These are phyloP conservation scores for Lamproptera curius DNA, from an alignment of 2,888 invertebrate species.

Conservation along the genomic window DNA sequence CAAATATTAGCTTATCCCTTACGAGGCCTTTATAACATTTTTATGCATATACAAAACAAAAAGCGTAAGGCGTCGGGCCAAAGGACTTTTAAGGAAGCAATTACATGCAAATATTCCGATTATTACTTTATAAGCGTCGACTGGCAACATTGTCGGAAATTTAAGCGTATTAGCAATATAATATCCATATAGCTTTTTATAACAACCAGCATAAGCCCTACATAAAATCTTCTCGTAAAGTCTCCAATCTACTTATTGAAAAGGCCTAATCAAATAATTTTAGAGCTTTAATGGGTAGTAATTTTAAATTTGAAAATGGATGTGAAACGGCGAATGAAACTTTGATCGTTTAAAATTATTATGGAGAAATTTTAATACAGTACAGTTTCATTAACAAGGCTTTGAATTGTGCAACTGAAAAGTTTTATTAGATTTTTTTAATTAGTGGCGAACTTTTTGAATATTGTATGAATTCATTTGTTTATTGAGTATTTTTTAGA, in stretches of 20 bases:
- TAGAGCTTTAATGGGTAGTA: constrained; percentile 52
- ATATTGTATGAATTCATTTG: too few species aligned
- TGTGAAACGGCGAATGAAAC: constrained; percentile 52
- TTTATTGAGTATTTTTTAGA: too few species aligned
- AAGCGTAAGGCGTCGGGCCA: constrained; percentile 6
- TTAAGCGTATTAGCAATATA: not conserved
- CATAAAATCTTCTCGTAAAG: constrained; percentile 8
- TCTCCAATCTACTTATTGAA: constrained; percentile 32
- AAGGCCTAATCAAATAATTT: constrained; percentile 46
- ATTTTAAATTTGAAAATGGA: constrained; percentile 51
- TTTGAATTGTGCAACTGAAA: too few species aligned
- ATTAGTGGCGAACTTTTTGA: too few species aligned
- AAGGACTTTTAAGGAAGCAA: constrained; percentile 16
- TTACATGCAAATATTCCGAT: constrained; percentile 10
- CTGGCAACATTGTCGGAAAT: not conserved
- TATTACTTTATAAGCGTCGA: constrained; percentile 6
- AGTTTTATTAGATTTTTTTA: too few species aligned
- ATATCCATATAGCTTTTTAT: constrained; percentile 1
- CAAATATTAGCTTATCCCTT: too few species aligned
- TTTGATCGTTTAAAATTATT: constrained; percentile 75
- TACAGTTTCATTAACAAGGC: constrained; percentile 28
- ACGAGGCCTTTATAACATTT: too few species aligned
- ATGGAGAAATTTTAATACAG: constrained; percentile 60
- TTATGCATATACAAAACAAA: constrained; percentile 13
- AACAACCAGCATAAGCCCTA: constrained; percentile 14